These are phyloP conservation scores for Mamestra configurata DNA, from an alignment of 1,140 invertebrate genomes.

Conservation along the genomic window DNA sequence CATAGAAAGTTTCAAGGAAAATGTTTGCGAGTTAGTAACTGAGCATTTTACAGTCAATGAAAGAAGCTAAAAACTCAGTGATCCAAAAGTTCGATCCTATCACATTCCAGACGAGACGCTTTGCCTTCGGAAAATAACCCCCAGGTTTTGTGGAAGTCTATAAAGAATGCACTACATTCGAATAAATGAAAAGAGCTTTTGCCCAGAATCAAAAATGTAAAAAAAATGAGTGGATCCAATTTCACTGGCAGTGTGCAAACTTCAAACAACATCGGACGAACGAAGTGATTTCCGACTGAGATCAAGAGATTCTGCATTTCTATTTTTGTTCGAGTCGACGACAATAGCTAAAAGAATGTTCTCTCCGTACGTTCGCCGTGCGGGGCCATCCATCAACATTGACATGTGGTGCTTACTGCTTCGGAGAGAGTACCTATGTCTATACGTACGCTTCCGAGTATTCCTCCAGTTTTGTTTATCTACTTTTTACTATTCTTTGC, in stretches of 20 bases:
- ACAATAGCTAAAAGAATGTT: slow-evolving; percentile 46
- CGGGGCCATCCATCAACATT: slow-evolving; percentile 45
- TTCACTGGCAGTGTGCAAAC: slow-evolving; percentile 15
- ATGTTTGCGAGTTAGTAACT: neutral
- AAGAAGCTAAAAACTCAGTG: neutral
- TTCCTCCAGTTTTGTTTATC: slow-evolving; percentile 23
- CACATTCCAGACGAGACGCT: neutral
- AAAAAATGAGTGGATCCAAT: slow-evolving; percentile 29
- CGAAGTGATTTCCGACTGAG: slow-evolving; percentile 36
- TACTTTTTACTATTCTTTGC: slow-evolving; percentile 17
- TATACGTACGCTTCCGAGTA: slow-evolving; percentile 31
- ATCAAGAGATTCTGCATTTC: slow-evolving; percentile 34
- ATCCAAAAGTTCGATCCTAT: neutral
- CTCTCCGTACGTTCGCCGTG: neutral
- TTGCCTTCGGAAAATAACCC: neutral
- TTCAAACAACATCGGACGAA: slow-evolving; percentile 29
- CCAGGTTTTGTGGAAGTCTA: neutral
- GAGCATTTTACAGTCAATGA: neutral
- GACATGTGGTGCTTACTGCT: slow-evolving; percentile 28
- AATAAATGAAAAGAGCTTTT: neutral
- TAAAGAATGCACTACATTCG: neutral
- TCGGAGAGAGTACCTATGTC: slow-evolving; percentile 12
- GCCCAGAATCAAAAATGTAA: neutral
- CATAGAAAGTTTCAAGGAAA: neutral
- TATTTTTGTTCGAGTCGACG: slow-evolving; percentile 14